Percentiles rank a stretch among this genome's conserved stretches.
Conservation (phyloP, 35 echinoderm and acorn worm genomes). For the Diadema setosum region DNA sequence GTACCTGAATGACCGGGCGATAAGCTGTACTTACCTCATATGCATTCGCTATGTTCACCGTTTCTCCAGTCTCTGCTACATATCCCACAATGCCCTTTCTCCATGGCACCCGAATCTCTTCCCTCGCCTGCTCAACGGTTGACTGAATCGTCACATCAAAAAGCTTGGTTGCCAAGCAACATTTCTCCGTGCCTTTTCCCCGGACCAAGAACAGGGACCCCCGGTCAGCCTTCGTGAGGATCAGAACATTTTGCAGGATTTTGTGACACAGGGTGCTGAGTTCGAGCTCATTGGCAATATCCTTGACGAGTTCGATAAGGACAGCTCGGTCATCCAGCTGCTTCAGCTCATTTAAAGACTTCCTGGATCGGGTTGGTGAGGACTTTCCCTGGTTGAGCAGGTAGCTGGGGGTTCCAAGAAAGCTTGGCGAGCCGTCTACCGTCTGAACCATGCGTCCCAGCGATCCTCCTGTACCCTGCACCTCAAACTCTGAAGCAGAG, state of each 20-base stretch:
- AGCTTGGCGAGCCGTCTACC: conserved; percentile 94
- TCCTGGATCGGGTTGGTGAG: conserved; percentile 89
- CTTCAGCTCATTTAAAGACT: conserved; percentile 89
- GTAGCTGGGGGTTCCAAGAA: conserved; percentile 67
- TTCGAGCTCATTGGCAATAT: conserved; percentile 96
- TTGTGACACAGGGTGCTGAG: conserved; percentile 96
- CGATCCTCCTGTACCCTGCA: conserved; percentile 80
- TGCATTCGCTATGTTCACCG: conserved; percentile 99
- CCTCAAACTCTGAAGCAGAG: conserved; percentile 97
- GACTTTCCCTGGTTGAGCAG: conserved; percentile 62
- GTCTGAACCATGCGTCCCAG: conserved; percentile 95
- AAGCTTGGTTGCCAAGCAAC: conserved; percentile 82
- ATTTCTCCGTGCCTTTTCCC: conserved; percentile 91
- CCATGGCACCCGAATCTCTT: conserved; percentile 88
- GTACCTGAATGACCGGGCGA: too few species aligned
- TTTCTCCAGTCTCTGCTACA: conserved; percentile 93
- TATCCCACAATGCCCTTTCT: conserved; percentile 99
- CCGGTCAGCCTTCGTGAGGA: conserved; percentile 91
- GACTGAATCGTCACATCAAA: conserved; percentile 97
- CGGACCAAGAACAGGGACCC: conserved; percentile 92
- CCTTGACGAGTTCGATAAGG: conserved; percentile 97
- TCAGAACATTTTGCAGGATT: conserved; percentile 98
- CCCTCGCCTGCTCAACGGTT: conserved; percentile 82
- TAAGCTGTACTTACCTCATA: conserved; percentile 76
- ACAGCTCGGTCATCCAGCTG: conserved; percentile 82